Base-by-base conservation (phyloP, 1,140 invertebrate genomes). In the Aradophagus sp. region DNA sequence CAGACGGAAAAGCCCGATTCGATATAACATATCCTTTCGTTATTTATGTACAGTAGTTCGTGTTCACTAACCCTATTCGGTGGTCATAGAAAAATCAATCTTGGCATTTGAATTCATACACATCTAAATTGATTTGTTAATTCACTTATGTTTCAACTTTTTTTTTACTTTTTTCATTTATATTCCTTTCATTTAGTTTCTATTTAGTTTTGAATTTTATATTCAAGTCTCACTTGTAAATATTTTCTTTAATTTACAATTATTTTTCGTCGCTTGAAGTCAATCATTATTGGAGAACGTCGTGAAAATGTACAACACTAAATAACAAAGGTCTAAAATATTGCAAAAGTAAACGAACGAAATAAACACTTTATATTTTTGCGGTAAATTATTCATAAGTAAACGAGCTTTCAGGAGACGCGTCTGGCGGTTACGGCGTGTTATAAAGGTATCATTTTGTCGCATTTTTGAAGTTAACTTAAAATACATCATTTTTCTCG, bases 11-110 rank as follows among this genome's bases (percentile, higher is more conserved):
- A 67, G 53, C 52, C 36, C 38, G 36, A 58, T 17, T 55, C 35
- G 39, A 66, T 56, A 56, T 42, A 63, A 13, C 27, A 27, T 48
- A 47, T 68, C 17, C 38, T 59, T 34, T 67, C 16, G 55, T 61
- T 55, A 55, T 68, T 68, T 68, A 68, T 68, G 27, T 68, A 68
- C 65, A 68, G 38, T 67, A 42, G 35, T 67, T 67, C n/a, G 36
- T 26, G 4, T 55, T 56, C 15, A 34, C 59, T 68, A 68, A 53
- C 59, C 41, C 65, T 68, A 68, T 68, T 59, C 65, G 65, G 65
- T 68, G 55, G 65, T 68, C 47, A 59, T 68, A 68, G 39, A 68
- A 59, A 68, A 68, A 68, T 68, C 47, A 68, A 68, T 59, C 65
- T 68, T 68, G 65, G 55, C 55, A 68, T 68, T 68, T 47, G n/a